A percentile compares a stretch with the other conserved stretches of the same genome.
These are phyloP conservation scores for Sclerurus mexicanus DNA, from an alignment of 2,113 vertebrate species.

Conservation along the genomic window DNA sequence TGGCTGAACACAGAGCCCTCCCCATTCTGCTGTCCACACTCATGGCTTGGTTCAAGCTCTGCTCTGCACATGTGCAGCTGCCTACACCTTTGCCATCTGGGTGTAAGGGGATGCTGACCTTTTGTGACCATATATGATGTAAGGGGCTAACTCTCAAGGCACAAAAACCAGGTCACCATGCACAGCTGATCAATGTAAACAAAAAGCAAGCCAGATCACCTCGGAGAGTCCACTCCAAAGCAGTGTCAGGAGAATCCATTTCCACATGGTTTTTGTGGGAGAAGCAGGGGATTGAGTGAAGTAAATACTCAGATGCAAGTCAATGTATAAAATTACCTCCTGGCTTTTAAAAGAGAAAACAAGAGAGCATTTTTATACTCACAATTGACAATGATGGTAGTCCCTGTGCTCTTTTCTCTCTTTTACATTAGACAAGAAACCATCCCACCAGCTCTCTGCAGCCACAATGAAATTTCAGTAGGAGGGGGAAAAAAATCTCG, in stretches of 20 bases:
- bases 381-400: not conserved
- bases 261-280: not conserved
- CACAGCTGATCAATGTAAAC: not conserved
- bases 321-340: not conserved
- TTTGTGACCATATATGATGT: accelerated
- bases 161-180: not conserved
- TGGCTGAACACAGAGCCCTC: not conserved
- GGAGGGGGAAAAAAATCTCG: not conserved
- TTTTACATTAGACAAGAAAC: not conserved
- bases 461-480: conserved; percentile 1
- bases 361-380: not conserved
- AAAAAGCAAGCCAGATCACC: not conserved
- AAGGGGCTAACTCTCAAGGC: not conserved
- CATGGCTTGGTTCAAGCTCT: not conserved
- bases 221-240: not conserved
- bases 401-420: not conserved
- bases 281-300: not conserved
- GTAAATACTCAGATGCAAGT: not conserved
- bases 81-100: accelerated
- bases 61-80: not conserved
- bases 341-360: not conserved
- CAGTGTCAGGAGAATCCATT: not conserved
- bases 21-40: not conserved
- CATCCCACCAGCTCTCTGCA: not conserved
- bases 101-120: accelerated